These are phyloP conservation scores for Umimayanthus kanabou DNA, from an alignment of 92 coral and sea anemone species.

Conservation along the genomic window DNA sequence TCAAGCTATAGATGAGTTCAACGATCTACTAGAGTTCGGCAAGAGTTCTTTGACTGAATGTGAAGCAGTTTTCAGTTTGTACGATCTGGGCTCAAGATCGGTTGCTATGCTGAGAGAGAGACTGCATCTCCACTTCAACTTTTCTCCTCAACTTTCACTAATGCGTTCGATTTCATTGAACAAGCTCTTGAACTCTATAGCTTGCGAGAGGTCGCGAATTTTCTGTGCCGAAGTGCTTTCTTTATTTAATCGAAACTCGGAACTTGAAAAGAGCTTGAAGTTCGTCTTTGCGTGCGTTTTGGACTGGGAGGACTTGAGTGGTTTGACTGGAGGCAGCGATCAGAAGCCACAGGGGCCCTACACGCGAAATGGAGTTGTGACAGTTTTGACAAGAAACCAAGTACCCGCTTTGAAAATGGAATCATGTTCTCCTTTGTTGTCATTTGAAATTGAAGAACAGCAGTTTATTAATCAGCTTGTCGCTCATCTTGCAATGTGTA, in stretches of 20 bases:
- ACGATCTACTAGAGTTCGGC: slow-evolving; percentile 72
- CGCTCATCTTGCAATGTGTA: slow-evolving; percentile 66
- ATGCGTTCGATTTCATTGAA: slow-evolving; percentile 56
- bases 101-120: slow-evolving; percentile 45
- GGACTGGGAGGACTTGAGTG: slow-evolving; percentile 74
- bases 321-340: slow-evolving; percentile 33
- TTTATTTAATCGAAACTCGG: slow-evolving; percentile 66
- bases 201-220: slow-evolving; percentile 64
- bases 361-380: slow-evolving; percentile 59
- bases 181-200: slow-evolving; percentile 73
- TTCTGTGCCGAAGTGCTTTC: slow-evolving; percentile 61
- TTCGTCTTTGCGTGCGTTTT: slow-evolving; percentile 52
- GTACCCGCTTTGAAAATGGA: slow-evolving; percentile 60
- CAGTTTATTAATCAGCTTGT: slow-evolving; percentile 66
- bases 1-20: slow-evolving; percentile 78
- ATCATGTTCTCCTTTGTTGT: slow-evolving; percentile 56
- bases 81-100: slow-evolving; percentile 35
- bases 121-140: neutral
- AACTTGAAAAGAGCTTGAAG: slow-evolving; percentile 57
- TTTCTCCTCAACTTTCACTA: neutral
- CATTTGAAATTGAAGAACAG: slow-evolving; percentile 67
- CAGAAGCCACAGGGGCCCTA: slow-evolving; percentile 16
- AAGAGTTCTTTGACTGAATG: slow-evolving; percentile 51
- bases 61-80: slow-evolving; percentile 55
- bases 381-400: slow-evolving; percentile 50